These are phyloP conservation scores for Tolmerus cingulatus DNA, from an alignment of 2,888 invertebrate species.

Conservation along the genomic window DNA sequence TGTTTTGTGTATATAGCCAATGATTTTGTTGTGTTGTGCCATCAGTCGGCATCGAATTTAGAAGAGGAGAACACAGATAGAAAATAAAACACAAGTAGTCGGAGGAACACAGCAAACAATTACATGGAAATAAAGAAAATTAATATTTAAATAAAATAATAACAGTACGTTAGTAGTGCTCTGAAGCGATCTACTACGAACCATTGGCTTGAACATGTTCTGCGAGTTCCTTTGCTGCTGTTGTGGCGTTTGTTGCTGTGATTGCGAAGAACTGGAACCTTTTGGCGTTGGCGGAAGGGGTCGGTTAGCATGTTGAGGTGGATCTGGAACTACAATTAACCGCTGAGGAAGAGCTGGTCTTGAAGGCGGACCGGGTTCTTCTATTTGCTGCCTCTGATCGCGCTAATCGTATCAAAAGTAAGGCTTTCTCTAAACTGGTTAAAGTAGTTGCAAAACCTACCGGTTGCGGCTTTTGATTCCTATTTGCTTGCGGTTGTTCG, in stretches of 20 bases:
- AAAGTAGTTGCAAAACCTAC: constrained; percentile 53
- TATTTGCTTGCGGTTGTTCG: constrained; percentile 71
- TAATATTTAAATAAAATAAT: constrained; percentile 40
- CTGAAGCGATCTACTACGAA: constrained; percentile 60
- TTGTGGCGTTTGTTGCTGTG: constrained; percentile 65
- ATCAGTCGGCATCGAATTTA: constrained; percentile 16
- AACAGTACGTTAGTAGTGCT: not conserved
- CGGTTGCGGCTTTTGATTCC: constrained; percentile 64
- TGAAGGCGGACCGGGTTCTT: constrained; percentile 88
- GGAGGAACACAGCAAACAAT: constrained; percentile 63
- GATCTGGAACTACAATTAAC: constrained; percentile 90
- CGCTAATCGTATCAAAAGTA: constrained; percentile 50
- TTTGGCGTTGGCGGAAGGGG: constrained; percentile 87
- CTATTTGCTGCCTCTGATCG: constrained; percentile 63
- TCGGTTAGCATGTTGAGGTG: constrained; percentile 71
- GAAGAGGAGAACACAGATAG: constrained; percentile 20
- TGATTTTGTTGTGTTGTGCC: not conserved
- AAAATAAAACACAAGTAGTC: constrained; percentile 50
- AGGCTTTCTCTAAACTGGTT: not conserved
- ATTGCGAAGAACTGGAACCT: constrained; percentile 67
- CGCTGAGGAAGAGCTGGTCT: constrained; percentile 90
- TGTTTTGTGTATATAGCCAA: constrained; percentile 33
- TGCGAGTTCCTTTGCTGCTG: constrained; percentile 84
- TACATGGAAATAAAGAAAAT: constrained; percentile 68
- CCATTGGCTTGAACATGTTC: constrained; percentile 89